Conservation (phyloP, 2,113 vertebrate species). For the Vidua chalybeata region DNA sequence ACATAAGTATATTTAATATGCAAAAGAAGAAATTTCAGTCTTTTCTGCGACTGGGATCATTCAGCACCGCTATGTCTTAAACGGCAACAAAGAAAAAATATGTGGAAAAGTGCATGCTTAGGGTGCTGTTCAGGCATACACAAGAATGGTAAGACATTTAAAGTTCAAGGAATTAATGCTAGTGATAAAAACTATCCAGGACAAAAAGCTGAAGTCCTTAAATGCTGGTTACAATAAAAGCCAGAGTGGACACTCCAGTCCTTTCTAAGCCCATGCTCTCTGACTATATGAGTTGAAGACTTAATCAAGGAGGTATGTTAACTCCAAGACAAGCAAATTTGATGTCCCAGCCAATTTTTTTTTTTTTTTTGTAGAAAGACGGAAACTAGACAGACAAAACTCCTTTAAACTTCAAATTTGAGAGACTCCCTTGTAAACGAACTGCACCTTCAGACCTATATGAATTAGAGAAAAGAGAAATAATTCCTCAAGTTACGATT, state of each 20-base stretch:
- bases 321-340: neutral
- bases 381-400: neutral
- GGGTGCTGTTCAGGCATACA: neutral
- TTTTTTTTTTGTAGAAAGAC: neutral
- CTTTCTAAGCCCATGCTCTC: neutral
- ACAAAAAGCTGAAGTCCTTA: neutral
- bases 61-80: neutral
- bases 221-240: neutral
- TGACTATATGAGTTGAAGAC: neutral
- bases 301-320: neutral
- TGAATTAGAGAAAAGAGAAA: neutral
- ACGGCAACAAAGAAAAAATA: neutral
- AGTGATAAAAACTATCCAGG: neutral
- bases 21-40: neutral
- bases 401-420: neutral
- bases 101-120: neutral
- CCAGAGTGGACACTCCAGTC: neutral
- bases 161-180: neutral
- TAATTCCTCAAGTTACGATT: accelerated
- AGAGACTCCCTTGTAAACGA: neutral
- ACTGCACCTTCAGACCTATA: neutral
- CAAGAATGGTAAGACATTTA: neutral
- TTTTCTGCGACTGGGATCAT: neutral
- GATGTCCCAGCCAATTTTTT: neutral
- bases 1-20: neutral